Base-by-base conservation (phyloP, 2,888 invertebrate genomes). In the Nymphalis polychloros region DNA sequence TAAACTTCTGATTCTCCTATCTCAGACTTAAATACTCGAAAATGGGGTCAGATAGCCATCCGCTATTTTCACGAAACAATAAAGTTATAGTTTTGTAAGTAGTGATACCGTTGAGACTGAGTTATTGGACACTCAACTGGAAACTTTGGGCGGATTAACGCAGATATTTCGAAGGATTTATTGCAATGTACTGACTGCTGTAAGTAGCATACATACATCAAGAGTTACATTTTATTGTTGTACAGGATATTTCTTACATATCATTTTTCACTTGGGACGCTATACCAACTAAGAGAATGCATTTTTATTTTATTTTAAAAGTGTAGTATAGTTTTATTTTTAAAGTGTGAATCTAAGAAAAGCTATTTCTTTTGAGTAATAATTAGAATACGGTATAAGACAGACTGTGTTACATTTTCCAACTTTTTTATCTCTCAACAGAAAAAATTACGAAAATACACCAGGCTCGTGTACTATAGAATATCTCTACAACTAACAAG, bases 81-180 rank as follows among this genome's bases (percentile, higher is more conserved):
- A 77, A 77, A 79, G 76, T 80, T 78, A 76, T 76, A 77, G 81
- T 77, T 76, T 67, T 72, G 68, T 70, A 71, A 72, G 71, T 68
- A 72, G 74, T 78, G 79, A 79, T 82, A 82, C 75, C 70, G 41
- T 57, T 73, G 67, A 75, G 72, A 75, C 76, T 75, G 84, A 87
- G 80, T 85, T 85, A 83, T 83, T 83, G 81, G 81, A 81, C 78
- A 80, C 77, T 81, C 78, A 72, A 78, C 79, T 72, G 77, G 77
- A 69, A 84, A 84, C 77, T 82, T 86, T 83, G 68, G 73, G 77
- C 73, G 81, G 83, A 86, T 87, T 83, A 85, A 85, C 81, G 79
- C 81, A 79, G 81, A 86, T 85, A 84, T 77, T 41, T 77, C 69
- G 71, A 69, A 73, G 73, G 81, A 87, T 87, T 88, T 87, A 87